These are phyloP conservation scores for Lota lota DNA, from an alignment of 2,113 vertebrate genomes.

Conservation along the genomic window DNA sequence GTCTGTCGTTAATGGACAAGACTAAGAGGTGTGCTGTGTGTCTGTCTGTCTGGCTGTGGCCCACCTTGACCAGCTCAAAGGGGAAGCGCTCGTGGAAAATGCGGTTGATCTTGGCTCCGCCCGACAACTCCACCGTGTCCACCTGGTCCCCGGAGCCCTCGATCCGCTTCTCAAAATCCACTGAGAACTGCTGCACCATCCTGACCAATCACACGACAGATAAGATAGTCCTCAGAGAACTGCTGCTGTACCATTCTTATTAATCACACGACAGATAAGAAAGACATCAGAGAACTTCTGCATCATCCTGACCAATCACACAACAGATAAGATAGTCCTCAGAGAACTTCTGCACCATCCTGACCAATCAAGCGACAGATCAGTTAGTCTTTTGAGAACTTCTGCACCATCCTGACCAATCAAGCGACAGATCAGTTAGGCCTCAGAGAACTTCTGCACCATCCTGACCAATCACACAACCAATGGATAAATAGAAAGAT, in stretches of 20 bases:
- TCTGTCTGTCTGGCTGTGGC: background rate
- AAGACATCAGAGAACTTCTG: slow-evolving; percentile 97
- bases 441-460: slow-evolving; percentile 97
- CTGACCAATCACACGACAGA: slow-evolving; percentile 51
- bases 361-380: slow-evolving; percentile 40
- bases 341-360: slow-evolving; percentile 96
- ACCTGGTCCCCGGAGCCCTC: slow-evolving; percentile 95
- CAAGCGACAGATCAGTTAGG: no score
- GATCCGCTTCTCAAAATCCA: slow-evolving; percentile 95
- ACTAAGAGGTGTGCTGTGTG: background rate
- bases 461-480: slow-evolving; percentile 70
- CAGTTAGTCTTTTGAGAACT: no score
- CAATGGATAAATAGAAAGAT: background rate
- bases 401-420: slow-evolving; percentile 88
- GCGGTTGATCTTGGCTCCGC: slow-evolving; percentile 92
- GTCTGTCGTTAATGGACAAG: no score
- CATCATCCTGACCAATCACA: slow-evolving; percentile 80
- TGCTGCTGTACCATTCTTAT: slow-evolving; percentile 82
- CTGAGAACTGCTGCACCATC: slow-evolving; percentile 96
- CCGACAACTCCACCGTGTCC: slow-evolving; percentile 91
- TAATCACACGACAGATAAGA: background rate
- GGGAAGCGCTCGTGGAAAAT: slow-evolving; percentile 95
- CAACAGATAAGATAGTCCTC: slow-evolving; percentile 81
- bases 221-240: no score
- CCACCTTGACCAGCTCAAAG: slow-evolving; percentile 93